Base-by-base conservation (phyloP, 2,888 invertebrate species). In the Gandaritis pyraliata region DNA sequence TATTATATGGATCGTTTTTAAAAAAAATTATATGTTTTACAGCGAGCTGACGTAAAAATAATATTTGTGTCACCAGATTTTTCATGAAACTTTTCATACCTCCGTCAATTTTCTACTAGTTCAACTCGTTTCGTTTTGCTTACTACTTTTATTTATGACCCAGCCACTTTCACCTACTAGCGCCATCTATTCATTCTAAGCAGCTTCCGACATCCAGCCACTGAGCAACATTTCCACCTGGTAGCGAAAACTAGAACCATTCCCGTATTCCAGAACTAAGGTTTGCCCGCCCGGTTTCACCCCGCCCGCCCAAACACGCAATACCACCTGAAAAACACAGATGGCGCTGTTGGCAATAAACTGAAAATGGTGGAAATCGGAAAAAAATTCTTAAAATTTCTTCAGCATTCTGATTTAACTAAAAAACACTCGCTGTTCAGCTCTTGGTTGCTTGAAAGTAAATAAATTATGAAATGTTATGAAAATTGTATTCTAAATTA, bases 211-310 rank as follows among this genome's bases (percentile, higher is more conserved):
- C 52, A 54, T 59, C 57, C 45, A 61, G 30, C 55, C 11, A 66
- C 67, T 51, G 61, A 30, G 51, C 64, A 69, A 61, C 54, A 57
- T 65, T 50, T 55, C 48, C 63, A 69, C 70, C 72, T 70, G 69
- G 55, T 72, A 68, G 80, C 77, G 81, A 77, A 81, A 82, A 72
- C 82, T 82, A 72, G 55, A 16, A 57, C 30, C 50, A 60, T 68
- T 29, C 30, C 45, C 33, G 72, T 65, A 70, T 61, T 66, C 49
- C 56, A 46, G 52, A 55, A 33, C 54, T 41, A 55, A 59, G 65
- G 64, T 65, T 54, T 53, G 59, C 52, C 52, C 51, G 52, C 55
- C 51, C 61, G 51, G 43, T n/a, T 36, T 64, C 30, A 52, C 64
- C 56, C 67, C 69, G 69, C 63, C 68, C 67, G 60, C 61, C 63